phyloP scores from a whole-genome alignment of 2,888 invertebrate genomes.

The Epistrophe eligans region DNA sequence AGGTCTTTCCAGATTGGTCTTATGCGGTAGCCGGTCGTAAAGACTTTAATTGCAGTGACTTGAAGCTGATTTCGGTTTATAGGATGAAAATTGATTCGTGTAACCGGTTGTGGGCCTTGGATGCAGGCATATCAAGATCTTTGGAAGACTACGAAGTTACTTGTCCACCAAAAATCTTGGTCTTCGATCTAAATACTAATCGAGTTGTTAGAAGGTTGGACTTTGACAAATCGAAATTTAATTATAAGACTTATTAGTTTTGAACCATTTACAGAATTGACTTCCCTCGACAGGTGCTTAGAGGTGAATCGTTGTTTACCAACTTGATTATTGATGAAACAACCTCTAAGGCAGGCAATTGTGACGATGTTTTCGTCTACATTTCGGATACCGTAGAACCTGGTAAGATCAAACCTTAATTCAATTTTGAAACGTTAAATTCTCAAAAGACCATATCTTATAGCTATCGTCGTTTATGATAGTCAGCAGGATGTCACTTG shows the following conservation, averaged over 20 bases:
- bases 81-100: slow-evolving; percentile 91
- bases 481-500: slow-evolving; percentile 90
- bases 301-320: slow-evolving; percentile 91
- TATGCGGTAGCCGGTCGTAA: slow-evolving; percentile 90
- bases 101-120: slow-evolving; percentile 92
- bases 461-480: slow-evolving; percentile 85
- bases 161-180: slow-evolving; percentile 92
- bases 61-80: slow-evolving; percentile 92
- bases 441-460: slow-evolving; percentile 15
- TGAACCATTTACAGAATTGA: slow-evolving; percentile 86
- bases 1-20: slow-evolving; percentile 91
- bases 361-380: slow-evolving; percentile 92
- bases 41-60: slow-evolving; percentile 89
- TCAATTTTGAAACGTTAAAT: not conserved
- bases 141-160: slow-evolving; percentile 87
- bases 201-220: slow-evolving; percentile 85
- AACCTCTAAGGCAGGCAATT: slow-evolving; percentile 86
- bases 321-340: slow-evolving; percentile 92
- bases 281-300: slow-evolving; percentile 89
- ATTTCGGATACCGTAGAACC: slow-evolving; percentile 93
- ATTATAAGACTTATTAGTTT: not conserved
- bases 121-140: slow-evolving; percentile 87
- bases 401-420: slow-evolving; percentile 84
- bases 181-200: slow-evolving; percentile 91
- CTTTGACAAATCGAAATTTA: not conserved